Conservation (phyloP, 2,113 vertebrate species). For the Tragelaphus strepsiceros region DNA sequence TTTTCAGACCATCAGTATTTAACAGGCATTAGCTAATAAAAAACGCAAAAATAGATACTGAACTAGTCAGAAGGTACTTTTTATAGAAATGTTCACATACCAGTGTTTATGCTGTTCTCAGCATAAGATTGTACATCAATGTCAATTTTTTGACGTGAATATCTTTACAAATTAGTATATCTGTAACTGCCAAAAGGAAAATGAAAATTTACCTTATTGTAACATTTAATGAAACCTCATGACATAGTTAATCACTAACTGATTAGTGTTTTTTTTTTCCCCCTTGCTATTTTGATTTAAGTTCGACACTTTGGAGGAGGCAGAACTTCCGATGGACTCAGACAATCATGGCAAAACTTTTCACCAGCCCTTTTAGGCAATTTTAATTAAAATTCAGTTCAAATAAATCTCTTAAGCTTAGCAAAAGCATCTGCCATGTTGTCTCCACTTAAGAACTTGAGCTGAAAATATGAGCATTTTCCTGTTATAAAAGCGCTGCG, state of each 20-base stretch:
- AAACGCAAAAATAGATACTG: neutral
- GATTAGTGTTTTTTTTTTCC: neutral
- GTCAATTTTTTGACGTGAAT: neutral
- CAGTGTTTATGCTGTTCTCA: neutral
- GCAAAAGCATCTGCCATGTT: slow-evolving; percentile 55
- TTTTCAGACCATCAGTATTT: neutral
- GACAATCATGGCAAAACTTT: neutral
- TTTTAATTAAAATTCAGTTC: slow-evolving; percentile 68
- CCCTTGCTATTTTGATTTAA: slow-evolving; percentile 17
- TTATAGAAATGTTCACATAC: neutral
- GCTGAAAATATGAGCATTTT: slow-evolving; percentile 69
- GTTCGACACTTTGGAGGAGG: neutral
- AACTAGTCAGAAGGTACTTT: neutral
- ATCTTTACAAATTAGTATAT: neutral
- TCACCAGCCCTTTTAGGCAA: slow-evolving; percentile 32
- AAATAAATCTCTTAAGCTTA: slow-evolving; percentile 28
- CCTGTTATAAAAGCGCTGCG: slow-evolving; percentile 53
- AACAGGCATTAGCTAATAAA: neutral
- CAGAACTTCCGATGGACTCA: neutral
- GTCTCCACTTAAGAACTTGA: slow-evolving; percentile 30
- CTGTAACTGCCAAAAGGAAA: neutral
- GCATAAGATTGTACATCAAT: neutral
- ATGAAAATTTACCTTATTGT: neutral
- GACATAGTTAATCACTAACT: neutral
- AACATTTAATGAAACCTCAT: neutral